Conservation (phyloP, 2,797 vertebrate species). For the Rhodeus uyekii region DNA sequence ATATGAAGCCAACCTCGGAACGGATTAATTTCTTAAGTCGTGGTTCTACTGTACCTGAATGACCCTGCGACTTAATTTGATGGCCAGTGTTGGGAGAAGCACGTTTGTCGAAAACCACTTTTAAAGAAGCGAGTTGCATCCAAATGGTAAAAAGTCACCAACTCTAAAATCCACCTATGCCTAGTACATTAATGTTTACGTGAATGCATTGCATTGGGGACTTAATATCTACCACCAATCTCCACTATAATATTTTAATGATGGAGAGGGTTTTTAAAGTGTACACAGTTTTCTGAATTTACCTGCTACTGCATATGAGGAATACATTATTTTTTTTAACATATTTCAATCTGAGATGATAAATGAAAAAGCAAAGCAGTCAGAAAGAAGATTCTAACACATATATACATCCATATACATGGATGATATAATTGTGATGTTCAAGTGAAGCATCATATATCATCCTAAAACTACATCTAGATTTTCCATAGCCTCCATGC, state of each 20-base stretch:
- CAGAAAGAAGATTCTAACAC: not conserved
- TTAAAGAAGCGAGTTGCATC: not conserved
- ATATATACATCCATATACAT: conserved; percentile 4
- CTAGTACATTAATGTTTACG: not conserved
- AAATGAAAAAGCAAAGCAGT: not conserved
- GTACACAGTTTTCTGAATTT: not conserved
- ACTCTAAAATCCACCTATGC: not conserved
- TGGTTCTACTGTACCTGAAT: too few relatives aligned
- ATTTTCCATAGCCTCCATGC: conserved; percentile 1
- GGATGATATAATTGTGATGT: not conserved
- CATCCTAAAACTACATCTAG: conserved; percentile 13
- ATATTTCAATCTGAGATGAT: not conserved
- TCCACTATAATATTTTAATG: not conserved
- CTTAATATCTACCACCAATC: too few relatives aligned
- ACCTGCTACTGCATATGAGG: not conserved
- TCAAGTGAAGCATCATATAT: conserved; percentile 8
- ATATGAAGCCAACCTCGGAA: too few relatives aligned
- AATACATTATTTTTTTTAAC: not conserved
- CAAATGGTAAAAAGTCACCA: not conserved
- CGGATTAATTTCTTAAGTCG: too few relatives aligned
- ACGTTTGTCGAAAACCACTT: not conserved
- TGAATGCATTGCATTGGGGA: too few relatives aligned
- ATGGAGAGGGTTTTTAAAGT: not conserved
- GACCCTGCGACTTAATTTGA: too few relatives aligned
- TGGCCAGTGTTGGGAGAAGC: not conserved